These are phyloP conservation scores for Trogon surrucura DNA, from an alignment of 2,113 vertebrate species.

Conservation along the genomic window DNA sequence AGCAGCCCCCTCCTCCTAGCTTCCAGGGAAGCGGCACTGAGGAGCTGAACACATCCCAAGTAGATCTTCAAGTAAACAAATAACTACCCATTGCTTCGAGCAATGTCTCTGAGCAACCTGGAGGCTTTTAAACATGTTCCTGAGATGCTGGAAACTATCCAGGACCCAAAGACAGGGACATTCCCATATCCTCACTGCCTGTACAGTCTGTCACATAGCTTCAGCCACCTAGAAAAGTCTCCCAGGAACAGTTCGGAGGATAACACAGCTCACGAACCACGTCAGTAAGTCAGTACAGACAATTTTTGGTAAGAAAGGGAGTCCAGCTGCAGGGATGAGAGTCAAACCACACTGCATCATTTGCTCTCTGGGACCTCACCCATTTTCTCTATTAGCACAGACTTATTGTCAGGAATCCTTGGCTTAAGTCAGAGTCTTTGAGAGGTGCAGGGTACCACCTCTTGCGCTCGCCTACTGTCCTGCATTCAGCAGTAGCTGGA, in stretches of 20 bases:
- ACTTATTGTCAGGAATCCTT: neutral
- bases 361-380: neutral
- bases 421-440: neutral
- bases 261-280: neutral
- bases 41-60: neutral
- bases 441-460: neutral
- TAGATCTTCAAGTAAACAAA: neutral
- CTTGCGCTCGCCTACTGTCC: fast-evolving
- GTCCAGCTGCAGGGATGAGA: neutral
- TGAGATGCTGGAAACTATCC: neutral
- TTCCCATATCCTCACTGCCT: neutral
- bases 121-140: neutral
- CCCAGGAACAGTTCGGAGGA: neutral
- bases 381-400: neutral
- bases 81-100: neutral
- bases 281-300: fast-evolving
- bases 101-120: fast-evolving
- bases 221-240: neutral
- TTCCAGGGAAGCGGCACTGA: neutral
- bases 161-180: neutral
- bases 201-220: neutral
- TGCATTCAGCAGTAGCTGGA: neutral
- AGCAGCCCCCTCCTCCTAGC: neutral
- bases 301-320: neutral
- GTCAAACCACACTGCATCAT: neutral